Conservation (phyloP, 1,140 invertebrate genomes). For the Caerostris extrusa region DNA sequence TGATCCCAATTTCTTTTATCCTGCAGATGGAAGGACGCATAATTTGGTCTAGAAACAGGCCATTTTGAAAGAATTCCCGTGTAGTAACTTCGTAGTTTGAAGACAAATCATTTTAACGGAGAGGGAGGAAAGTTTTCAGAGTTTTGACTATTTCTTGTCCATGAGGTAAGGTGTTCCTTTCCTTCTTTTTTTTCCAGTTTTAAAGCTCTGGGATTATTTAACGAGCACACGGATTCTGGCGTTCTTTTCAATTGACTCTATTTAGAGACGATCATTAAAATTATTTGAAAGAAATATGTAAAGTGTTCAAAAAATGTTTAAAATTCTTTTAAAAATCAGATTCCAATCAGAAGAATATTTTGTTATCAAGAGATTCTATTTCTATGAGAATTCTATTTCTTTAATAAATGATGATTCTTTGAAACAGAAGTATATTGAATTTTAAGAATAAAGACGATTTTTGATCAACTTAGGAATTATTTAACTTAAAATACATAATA, state of each 20-base stretch:
- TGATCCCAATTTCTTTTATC: constrained; percentile 26
- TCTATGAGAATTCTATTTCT: too few species aligned
- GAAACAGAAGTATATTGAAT: too few species aligned
- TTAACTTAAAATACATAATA: too few species aligned
- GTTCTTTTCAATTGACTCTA: background rate
- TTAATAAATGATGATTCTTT: too few species aligned
- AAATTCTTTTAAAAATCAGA: too few species aligned
- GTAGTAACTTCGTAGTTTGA: constrained; percentile 31
- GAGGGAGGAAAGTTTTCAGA: constrained; percentile 17
- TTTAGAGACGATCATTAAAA: background rate
- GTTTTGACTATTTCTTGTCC: constrained; percentile 20
- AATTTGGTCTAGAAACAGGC: constrained; percentile 35
- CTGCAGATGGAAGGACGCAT: constrained; percentile 21
- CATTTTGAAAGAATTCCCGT: constrained; percentile 28
- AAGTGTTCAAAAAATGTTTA: too few species aligned
- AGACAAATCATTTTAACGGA: constrained; percentile 19
- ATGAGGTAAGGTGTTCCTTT: background rate
- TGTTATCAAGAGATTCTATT: too few species aligned
- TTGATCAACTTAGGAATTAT: too few species aligned
- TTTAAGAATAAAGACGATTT: too few species aligned
- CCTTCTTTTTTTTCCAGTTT: background rate
- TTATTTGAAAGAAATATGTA: background rate
- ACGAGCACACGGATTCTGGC: background rate
- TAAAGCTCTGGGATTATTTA: background rate
- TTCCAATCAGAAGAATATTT: too few species aligned